A percentile compares a stretch with the other conserved stretches of the same genome.
Conservation (phyloP, 92 coral and sea anemone genomes). For the Scolanthus callimorphus region DNA sequence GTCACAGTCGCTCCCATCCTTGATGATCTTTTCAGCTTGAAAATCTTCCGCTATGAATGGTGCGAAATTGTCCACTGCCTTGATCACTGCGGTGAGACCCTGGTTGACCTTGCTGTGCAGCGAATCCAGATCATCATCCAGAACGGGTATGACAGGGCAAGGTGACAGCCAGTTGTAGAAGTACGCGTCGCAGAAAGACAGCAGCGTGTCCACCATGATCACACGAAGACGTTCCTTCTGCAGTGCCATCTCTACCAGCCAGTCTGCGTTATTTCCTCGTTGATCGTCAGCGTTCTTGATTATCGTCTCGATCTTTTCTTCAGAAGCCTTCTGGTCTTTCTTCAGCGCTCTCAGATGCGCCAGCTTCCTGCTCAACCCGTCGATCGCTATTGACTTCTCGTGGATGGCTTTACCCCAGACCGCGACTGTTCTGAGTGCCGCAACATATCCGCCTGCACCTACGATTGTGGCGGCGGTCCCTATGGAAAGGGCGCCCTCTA, state of each 20-base stretch:
- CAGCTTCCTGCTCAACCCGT: slow-evolving; percentile 22
- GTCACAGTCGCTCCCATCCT: slow-evolving; percentile 6
- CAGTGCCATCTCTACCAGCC: no score
- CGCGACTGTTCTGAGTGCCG: slow-evolving; percentile 39
- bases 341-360: slow-evolving; percentile 22
- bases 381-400: slow-evolving; percentile 38
- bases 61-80: slow-evolving; percentile 41
- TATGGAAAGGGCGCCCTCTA: slow-evolving; percentile 22
- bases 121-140: slow-evolving; percentile 38
- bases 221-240: slow-evolving; percentile 48
- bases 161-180: slow-evolving; percentile 43
- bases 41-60: slow-evolving; percentile 45
- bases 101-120: slow-evolving; percentile 47
- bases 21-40: slow-evolving; percentile 12
- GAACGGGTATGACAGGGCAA: slow-evolving; percentile 37
- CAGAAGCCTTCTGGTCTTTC: slow-evolving; percentile 32
- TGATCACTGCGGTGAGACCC: slow-evolving; percentile 44
- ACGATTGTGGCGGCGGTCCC: slow-evolving; percentile 43
- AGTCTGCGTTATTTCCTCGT: slow-evolving; percentile 12
- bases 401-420: slow-evolving; percentile 41
- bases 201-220: slow-evolving; percentile 43
- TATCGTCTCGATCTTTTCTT: slow-evolving; percentile 8
- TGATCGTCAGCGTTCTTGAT: slow-evolving; percentile 6
- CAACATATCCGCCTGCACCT: slow-evolving; percentile 35
- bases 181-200: slow-evolving; percentile 46